A percentile compares a stretch with the other conserved stretches of the same genome.
These are phyloP conservation scores for Cryptotis parvus DNA, from an alignment of 2,113 vertebrate genomes.

Conservation along the genomic window DNA sequence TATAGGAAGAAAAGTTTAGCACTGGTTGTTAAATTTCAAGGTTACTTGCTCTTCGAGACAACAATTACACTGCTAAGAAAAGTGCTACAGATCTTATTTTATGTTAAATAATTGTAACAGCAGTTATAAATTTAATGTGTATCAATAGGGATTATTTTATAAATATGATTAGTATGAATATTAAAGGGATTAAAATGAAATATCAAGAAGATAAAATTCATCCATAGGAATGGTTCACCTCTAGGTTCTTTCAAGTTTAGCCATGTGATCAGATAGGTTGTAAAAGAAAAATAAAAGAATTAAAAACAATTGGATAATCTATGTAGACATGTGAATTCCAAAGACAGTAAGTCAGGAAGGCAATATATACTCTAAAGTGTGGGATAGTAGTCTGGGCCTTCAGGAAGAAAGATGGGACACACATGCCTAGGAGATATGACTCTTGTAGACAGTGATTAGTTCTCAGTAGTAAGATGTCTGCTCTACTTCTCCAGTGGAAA, in stretches of 20 bases:
- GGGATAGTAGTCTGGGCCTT: background rate
- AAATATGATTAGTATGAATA: too few species aligned
- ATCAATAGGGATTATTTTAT: background rate
- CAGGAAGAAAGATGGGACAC: background rate
- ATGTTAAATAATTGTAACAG: constrained; percentile 7
- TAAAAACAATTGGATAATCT: background rate
- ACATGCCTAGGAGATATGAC: background rate
- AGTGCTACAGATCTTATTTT: background rate
- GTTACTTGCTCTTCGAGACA: background rate
- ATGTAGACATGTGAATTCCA: background rate
- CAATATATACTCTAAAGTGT: background rate
- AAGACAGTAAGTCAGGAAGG: background rate
- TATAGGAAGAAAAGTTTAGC: background rate
- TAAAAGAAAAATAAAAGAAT: background rate
- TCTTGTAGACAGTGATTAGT: background rate
- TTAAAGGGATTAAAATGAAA: too few species aligned
- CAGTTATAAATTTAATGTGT: background rate
- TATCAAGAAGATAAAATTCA: too few species aligned
- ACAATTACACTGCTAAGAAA: background rate
- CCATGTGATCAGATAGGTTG: background rate
- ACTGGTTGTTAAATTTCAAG: constrained; percentile 31
- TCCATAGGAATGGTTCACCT: too few species aligned
- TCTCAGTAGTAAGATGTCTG: background rate
- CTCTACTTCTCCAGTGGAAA: too few species aligned
- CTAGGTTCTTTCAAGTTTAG: background rate